Evolutionary conservation across 1,140 invertebrate genomes (phyloP).

Genomic region (Alviniconcha marisindica): DNA sequence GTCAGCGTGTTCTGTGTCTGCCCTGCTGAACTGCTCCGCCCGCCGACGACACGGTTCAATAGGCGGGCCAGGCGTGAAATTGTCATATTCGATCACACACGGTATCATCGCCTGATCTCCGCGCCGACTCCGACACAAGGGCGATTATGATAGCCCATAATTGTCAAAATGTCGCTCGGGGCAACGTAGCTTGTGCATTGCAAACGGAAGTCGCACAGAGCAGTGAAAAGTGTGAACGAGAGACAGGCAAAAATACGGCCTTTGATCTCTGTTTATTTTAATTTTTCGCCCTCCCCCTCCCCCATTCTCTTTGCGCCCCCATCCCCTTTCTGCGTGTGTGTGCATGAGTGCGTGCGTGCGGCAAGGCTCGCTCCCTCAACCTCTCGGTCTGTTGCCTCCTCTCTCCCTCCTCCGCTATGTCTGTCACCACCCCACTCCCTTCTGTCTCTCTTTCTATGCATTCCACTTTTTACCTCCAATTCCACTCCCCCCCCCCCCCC

Average conservation of each 20-base stretch:
- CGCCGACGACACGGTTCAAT: background rate
- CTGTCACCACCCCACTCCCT: background rate
- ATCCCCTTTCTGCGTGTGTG: background rate
- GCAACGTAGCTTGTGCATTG: background rate
- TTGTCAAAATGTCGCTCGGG: background rate
- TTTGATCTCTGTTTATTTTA: slow-evolving; percentile 6
- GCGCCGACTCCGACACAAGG: background rate
- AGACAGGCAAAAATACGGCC: slow-evolving; percentile 6
- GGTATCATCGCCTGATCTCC: background rate
- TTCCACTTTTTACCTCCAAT: background rate
- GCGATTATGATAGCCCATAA: slow-evolving; percentile 28
- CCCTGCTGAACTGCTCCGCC: background rate
- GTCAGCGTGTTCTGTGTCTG: background rate
- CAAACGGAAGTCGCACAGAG: background rate
- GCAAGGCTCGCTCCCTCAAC: background rate
- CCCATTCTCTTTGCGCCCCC: background rate
- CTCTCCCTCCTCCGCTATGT: background rate
- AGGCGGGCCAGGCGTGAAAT: slow-evolving; percentile 8
- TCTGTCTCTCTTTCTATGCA: background rate
- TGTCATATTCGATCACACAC: slow-evolving; percentile 33
- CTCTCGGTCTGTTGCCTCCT: background rate
- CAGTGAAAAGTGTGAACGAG: slow-evolving; percentile 1
- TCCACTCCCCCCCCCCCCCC: background rate
- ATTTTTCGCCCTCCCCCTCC: background rate
- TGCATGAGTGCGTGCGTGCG: background rate